Conservation (phyloP, 2,113 vertebrate species). For the Microcebus griseorufus region DNA sequence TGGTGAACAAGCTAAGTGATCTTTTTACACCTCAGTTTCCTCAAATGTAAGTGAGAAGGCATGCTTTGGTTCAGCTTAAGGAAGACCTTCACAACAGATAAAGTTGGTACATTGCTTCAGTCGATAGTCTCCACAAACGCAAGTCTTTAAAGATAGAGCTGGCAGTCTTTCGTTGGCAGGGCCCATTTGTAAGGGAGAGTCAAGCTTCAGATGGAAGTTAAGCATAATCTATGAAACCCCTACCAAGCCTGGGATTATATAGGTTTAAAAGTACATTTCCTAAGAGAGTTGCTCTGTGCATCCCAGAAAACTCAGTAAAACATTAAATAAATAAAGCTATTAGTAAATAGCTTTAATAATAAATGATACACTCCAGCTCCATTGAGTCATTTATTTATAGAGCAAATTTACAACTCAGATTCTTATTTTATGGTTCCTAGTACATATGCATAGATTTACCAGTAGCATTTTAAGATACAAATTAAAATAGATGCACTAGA, state of each 20-base stretch:
- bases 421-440: neutral
- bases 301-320: neutral
- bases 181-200: neutral
- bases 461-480: neutral
- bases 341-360: neutral
- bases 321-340: neutral
- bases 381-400: neutral
- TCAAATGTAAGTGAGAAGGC: neutral
- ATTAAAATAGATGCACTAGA: neutral
- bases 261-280: neutral
- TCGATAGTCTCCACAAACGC: neutral
- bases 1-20: neutral
- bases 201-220: neutral
- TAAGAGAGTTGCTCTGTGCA: neutral
- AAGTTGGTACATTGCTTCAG: neutral
- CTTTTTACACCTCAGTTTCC: neutral
- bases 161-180: too few relatives aligned
- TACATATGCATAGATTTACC: neutral
- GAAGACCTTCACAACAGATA: neutral
- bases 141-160: neutral
- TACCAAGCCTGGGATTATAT: neutral
- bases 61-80: neutral
- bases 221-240: neutral
- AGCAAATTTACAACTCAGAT: neutral
- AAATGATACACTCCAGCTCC: neutral